Evolutionary conservation across 2,797 vertebrate genomes (phyloP), one percentile per base, ranked within the genome.

Genomic region (Xiphophorus birchmanni): DNA sequence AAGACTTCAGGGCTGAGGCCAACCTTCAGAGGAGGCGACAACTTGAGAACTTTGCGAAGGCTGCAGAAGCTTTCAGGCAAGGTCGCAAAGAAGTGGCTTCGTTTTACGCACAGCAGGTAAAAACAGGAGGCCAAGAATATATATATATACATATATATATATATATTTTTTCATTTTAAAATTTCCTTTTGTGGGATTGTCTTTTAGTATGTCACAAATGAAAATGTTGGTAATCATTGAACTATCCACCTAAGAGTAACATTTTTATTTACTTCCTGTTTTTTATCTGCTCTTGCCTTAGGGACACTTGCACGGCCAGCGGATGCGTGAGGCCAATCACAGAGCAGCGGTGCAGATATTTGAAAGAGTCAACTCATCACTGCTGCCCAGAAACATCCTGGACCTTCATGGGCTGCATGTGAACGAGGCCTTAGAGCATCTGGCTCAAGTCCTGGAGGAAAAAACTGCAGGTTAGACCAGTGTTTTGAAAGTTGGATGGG

Each of bases 381-480:
- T 99, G 77, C 93, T 99, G 86, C 98, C 98, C 2, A 95, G 95
- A 87, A 99, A 99, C 76, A 96, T 99, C 88, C 92, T 99, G 92
- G 98, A 99, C 90, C 97, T 99, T n/a, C 99, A 99, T 21, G 99
- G 99, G 48, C 96, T 99, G 60, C 99, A 99, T 80, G 98, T 99
- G 45, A 95, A 96, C 26, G 98, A 99, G 93, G 98, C 98, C 21
- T 89, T 99, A 86, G 87, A 95, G 80, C 97, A 98, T 76, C 90
- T 99, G 84, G 91, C 83, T 15, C 92, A 94, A 80, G 97, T 99
- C 78, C 94, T 99, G 58, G 89, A 95, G 77, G 94, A 96, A 76
- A 99, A 99, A 94, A 95, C 90, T 74, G 90, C 95, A 93, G 98
- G 99, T 99, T 26, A 54, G 9, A 54, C 52, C 23, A 54, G 52